Base-by-base conservation (phyloP, 2,888 invertebrate species). In the Pammene fasciana region DNA sequence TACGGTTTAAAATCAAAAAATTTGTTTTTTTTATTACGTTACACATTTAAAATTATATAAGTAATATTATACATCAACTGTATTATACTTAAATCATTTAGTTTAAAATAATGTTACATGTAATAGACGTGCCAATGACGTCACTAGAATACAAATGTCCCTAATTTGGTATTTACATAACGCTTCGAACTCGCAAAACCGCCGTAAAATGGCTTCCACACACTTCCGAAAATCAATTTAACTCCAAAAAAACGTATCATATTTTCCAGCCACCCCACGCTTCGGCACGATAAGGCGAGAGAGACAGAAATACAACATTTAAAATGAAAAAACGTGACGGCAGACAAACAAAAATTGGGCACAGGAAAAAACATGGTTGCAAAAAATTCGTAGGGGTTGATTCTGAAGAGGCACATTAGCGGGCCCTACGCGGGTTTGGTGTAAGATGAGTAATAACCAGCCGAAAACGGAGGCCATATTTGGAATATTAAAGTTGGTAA, bases 231-330 rank as follows among this genome's bases (percentile, higher is more conserved):
- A 92, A 92, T 90, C 91, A 91, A 92, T 92, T 92, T 90, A 86
- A 85, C 82, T 88, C 86, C 84, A 86, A 89, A 89, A 87, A 88
- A 87, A 89, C 90, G 89, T 89, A 92, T 91, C 92, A 92, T 91
- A 92, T 90, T 92, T 90, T 89, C 83, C 84, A n/a, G 82, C 89
- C 91, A 89, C 92, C 90, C 90, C 86, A 87, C 86, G 84, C 84
- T 77, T 78, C 70, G 73, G 71, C 73, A 77, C 84, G 86, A 88
- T 88, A 88, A 82, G 73, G 81, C 0, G 77, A 89, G 71, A 70
- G 83, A 72, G 89, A 90, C 18, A 60, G 70, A 62, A 57, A 41
- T 76, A 80, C 43, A 10, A 46, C 26, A 45, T 36, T 9, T 10
- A 8, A 10, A 0, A 62, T 0, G 73, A 57, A 59, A 68, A 74